Conservation (phyloP, 2,797 vertebrate species). For the Lepilemur ruficaudatus region DNA sequence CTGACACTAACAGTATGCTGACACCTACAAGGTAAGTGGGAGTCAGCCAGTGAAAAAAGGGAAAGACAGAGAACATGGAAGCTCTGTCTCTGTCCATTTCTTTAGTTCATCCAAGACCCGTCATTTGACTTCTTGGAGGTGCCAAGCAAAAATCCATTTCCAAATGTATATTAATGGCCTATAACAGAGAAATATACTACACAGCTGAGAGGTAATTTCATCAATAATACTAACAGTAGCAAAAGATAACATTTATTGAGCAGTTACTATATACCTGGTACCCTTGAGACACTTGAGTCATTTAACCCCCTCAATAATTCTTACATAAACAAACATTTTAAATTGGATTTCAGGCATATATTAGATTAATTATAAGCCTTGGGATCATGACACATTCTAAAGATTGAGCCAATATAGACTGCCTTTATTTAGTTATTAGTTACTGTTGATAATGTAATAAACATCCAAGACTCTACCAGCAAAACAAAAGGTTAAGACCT, state of each 20-base stretch:
- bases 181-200: not conserved
- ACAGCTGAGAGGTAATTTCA: not conserved
- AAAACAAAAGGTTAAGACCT: not conserved
- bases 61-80: not conserved
- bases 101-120: not conserved
- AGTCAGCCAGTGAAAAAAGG: not conserved
- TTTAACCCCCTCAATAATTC: not conserved
- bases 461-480: not conserved
- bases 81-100: not conserved
- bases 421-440: not conserved
- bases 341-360: not conserved
- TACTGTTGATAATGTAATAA: not conserved
- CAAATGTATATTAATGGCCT: not conserved
- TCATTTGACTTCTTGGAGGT: not conserved
- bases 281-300: not conserved
- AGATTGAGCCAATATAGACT: fast-evolving
- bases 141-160: not conserved
- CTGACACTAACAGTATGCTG: not conserved
- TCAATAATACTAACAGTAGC: not conserved
- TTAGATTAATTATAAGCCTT: not conserved
- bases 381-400: not conserved
- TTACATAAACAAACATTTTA: not conserved
- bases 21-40: not conserved
- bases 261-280: not conserved
- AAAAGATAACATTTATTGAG: not conserved